Percentiles rank a stretch among this genome's conserved stretches.
These are phyloP conservation scores for Anhinga anhinga DNA, from an alignment of 2,113 vertebrate genomes.

Conservation along the genomic window DNA sequence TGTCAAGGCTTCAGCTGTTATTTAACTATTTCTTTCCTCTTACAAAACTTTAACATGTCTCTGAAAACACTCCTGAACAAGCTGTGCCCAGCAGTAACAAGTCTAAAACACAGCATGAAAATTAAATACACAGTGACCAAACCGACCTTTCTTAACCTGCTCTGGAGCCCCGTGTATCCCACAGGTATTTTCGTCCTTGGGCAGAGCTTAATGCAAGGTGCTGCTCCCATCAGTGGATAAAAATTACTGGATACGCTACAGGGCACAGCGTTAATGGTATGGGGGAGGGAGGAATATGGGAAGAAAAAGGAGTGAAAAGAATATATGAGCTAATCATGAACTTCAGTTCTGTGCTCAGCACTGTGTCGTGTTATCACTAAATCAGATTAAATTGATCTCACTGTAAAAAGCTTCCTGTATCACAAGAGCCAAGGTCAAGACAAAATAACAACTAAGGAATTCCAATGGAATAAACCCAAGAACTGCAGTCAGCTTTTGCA, in stretches of 20 bases:
- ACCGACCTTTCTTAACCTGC: background rate
- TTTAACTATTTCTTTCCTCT: background rate
- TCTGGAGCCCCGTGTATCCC: background rate
- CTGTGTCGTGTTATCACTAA: background rate
- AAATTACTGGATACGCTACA: background rate
- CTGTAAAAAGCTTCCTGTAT: background rate
- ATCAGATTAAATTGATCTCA: constrained; percentile 23
- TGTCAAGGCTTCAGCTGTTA: background rate
- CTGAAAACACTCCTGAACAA: background rate
- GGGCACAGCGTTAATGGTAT: background rate
- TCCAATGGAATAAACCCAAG: background rate
- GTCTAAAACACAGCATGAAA: background rate
- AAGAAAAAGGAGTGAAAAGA: background rate
- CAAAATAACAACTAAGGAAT: background rate
- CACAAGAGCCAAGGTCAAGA: constrained; percentile 19
- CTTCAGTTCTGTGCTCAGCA: constrained; percentile 9
- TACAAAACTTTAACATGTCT: background rate
- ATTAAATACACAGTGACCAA: background rate
- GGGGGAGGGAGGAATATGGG: background rate
- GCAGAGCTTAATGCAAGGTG: background rate
- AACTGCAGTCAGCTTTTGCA: background rate
- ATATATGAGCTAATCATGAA: constrained; percentile 19
- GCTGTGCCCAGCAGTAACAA: background rate
- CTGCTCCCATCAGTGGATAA: background rate
- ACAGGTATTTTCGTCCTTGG: background rate